Base-by-base conservation (phyloP, 1,140 invertebrate genomes). In the Littorina saxatilis region DNA sequence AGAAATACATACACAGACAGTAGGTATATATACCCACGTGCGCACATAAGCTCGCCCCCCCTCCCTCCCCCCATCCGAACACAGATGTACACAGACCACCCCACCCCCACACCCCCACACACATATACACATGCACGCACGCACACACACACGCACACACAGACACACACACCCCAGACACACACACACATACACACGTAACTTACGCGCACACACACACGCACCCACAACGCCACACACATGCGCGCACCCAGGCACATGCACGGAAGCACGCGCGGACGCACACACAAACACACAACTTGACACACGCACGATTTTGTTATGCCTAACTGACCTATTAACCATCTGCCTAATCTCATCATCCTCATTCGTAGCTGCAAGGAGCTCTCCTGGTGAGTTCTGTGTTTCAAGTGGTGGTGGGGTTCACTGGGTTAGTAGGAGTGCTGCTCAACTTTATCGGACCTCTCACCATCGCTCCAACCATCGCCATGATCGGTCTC, bases 401-500 rank as follows among this genome's bases (percentile, higher is more conserved):
- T 1, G 2, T 91, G n/a, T 82, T 88, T 35, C 88, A 91, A 82
- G 75, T 91, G 27, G 68, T 91, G 15, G 87, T 91, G 58, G 89
- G 90, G 1, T 90, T 87, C 79, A 88, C 94, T 90, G 96, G 96
- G 9, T 91, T 96, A 0, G 94, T 97, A 72, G 96, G 96, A 3
- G 93, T 95, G 55, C 50, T 96, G 23, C 89, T 96, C 0, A 94
- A 94, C 63, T 96, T 94, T 88, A 95, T 97, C 3, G 96, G 96
- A 0, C 96, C 96, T 0, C 88, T 97, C 50, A 96, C 96, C 0
- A 96, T 97, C 39, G 95, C 95, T 0, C 96, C 96, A 0, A 96
- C 96, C 0, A 96, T 97, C 5, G 94, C 96, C 0, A 89, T 97
- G 27, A 96, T 97, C 82, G 96, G 96, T 3, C 88, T 97, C 1